Evolutionary conservation across 2,888 invertebrate species (phyloP), one percentile per base, ranked within the genome.

Genomic region (Cloeon dipterum): DNA sequence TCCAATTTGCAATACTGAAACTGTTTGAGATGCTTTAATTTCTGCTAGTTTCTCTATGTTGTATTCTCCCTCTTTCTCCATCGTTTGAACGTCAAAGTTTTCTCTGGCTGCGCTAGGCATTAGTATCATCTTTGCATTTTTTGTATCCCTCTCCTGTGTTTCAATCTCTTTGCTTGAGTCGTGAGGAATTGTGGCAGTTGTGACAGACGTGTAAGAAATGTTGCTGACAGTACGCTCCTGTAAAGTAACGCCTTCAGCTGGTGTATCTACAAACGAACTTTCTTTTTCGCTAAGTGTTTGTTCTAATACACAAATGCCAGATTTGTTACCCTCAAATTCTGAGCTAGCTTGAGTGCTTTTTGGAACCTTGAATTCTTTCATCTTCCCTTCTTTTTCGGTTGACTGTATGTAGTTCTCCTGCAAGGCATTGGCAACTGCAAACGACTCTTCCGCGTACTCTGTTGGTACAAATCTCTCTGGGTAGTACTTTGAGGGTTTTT

Each of bases 401-500:
- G 70, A 63, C 46, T 70, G 54, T 45, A 67, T 69, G 49, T 70
- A 66, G 54, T 70, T 65, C 13, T 72, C 72, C 0, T 45, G 48
- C 4, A 72, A 52, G 52, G 73, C 70, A 49, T 68, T 71, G 43
- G 74, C 73, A 10, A 73, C 61, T 20, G 72, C 59, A 1, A 79
- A 54, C 39, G 67, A 63, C 52, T 68, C 62, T 18, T 64, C 67
- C 3, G 79, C 81, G 8, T 68, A 63, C 65, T 81, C 79, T 3
- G 79, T 79, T 1, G 79, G 73, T 2, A 79, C 78, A 49, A 79
- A 74, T 35, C 75, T 54, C 55, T 79, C 76, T 3, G 79, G 78
- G 50, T 76, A 70, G 50, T 76, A 77, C 57, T 78, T 78, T 11
- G 72, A 73, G 7, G 77, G 73, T 51, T 73, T 75, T 40, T 70